Conservation (phyloP, 2,888 invertebrate genomes). For the Dynastes maya region DNA sequence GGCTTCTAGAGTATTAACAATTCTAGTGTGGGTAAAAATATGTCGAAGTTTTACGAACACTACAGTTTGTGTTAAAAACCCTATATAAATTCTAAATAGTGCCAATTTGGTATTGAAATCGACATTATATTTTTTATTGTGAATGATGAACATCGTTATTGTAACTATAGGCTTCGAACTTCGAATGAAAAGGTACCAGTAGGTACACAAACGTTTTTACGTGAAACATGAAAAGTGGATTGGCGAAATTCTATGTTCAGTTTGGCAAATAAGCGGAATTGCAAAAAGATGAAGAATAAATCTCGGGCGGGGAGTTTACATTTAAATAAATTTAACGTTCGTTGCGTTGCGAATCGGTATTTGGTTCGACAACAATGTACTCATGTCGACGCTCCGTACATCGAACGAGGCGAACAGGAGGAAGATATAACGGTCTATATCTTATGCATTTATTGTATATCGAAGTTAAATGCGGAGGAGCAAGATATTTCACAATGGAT, state of each 20-base stretch:
- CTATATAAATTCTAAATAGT: no score
- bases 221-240: slow-evolving; percentile 18
- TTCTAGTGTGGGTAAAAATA: no score
- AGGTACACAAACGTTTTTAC: no score
- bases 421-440: background rate
- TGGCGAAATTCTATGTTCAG: slow-evolving; percentile 9
- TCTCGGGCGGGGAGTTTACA: slow-evolving; percentile 32
- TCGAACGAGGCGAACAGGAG: background rate
- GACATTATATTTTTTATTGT: no score
- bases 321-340: slow-evolving; percentile 34
- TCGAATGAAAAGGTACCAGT: background rate
- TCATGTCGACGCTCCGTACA: background rate
- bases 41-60: no score
- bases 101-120: no score
- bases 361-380: slow-evolving; percentile 26
- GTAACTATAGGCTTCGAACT: background rate
- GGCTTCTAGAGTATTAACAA: no score
- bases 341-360: background rate
- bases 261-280: slow-evolving; percentile 40
- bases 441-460: slow-evolving; percentile 1
- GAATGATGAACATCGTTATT: no score
- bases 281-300: slow-evolving; percentile 27
- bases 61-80: no score
- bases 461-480: background rate
- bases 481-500: slow-evolving; percentile 13